Evolutionary conservation across 2,113 vertebrate species (phyloP).

Genomic region (Mustelus asterias): DNA sequence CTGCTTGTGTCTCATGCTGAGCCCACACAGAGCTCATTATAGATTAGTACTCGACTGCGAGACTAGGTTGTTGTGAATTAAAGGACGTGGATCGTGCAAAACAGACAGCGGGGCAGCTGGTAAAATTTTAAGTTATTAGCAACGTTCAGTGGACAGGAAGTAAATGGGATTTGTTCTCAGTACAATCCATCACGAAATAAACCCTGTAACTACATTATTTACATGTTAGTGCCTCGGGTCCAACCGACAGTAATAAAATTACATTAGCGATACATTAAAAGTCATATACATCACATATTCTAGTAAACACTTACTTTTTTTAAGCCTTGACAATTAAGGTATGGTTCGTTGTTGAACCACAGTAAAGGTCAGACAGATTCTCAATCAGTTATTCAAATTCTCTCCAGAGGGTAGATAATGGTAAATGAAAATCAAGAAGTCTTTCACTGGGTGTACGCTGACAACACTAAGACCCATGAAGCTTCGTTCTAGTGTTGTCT

Average conservation of each 20-base stretch:
- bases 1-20: background rate
- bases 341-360: background rate
- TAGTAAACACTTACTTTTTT: slow-evolving; percentile 19
- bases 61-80: slow-evolving; percentile 9
- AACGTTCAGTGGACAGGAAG: background rate
- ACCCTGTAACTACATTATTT: background rate
- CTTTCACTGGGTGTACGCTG: background rate
- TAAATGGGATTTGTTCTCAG: background rate
- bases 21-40: background rate
- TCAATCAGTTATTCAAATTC: background rate
- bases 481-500: background rate
- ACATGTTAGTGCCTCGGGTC: background rate
- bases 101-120: background rate
- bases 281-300: background rate
- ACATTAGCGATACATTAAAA: background rate
- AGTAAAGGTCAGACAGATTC: background rate
- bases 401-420: background rate
- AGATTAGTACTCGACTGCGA: background rate
- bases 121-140: background rate
- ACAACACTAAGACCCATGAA: background rate
- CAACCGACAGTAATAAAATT: background rate
- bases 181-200: background rate
- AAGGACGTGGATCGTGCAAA: background rate
- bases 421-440: slow-evolving; percentile 18
- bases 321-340: background rate